Evolutionary conservation across 2,888 invertebrate genomes (phyloP).

Genomic region (Punctoribates punctum): DNA sequence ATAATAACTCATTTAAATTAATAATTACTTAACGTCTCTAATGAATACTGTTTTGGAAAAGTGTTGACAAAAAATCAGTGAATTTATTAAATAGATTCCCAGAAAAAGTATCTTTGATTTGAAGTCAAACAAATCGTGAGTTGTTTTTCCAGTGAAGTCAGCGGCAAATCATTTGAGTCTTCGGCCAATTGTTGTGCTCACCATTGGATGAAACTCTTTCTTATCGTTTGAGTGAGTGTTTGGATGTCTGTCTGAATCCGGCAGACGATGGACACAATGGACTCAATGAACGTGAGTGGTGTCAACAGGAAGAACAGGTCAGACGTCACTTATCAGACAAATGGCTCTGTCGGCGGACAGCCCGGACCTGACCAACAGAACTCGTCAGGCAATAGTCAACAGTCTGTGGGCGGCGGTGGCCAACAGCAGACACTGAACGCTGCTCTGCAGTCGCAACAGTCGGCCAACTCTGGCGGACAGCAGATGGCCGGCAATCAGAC

Average conservation of each 20-base stretch:
- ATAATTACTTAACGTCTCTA: neutral
- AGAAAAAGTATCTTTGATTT: too few species aligned
- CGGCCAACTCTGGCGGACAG: neutral
- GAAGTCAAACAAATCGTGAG: too few species aligned
- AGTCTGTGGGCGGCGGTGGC: neutral
- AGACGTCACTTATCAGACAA: neutral
- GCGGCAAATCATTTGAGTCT: too few species aligned
- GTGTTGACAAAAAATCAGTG: too few species aligned
- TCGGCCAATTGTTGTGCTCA: too few species aligned
- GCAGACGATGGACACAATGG: conserved; percentile 3
- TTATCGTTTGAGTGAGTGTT: too few species aligned
- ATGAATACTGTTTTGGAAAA: neutral
- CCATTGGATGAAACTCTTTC: too few species aligned
- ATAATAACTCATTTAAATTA: neutral
- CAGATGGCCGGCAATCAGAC: conserved; percentile 4
- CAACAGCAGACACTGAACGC: too few species aligned
- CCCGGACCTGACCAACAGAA: neutral
- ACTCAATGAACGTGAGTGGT: neutral
- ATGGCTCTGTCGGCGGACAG: neutral
- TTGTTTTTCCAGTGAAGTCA: too few species aligned
- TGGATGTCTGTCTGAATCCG: neutral
- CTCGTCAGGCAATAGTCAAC: neutral
- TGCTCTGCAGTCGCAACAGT: neutral
- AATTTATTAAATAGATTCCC: too few species aligned
- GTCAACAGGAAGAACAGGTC: neutral